Base-by-base conservation (phyloP, 2,797 vertebrate genomes). In the Sphenopsis melanotis region DNA sequence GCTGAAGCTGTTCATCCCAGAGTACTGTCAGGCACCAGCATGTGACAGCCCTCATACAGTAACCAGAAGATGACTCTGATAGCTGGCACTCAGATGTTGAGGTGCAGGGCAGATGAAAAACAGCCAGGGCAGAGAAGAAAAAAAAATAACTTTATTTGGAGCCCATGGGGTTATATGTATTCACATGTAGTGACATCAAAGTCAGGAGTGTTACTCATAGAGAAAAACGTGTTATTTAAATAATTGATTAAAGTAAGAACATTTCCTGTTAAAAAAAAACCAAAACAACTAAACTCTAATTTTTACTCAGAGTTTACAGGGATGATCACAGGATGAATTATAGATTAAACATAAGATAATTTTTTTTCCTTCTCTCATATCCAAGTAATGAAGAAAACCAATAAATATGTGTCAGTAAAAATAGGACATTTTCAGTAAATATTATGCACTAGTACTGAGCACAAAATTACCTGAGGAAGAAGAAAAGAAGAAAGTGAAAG, bases 401-500 rank as follows among this genome's bases (percentile, higher is more conserved):
- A 30, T 41, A 80, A 61, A 32, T 57, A 57, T 16, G 3, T 49
- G 27, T 37, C 49, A 74, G 26, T 64, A 83, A 7, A 3, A 15
- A 72, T 37, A 46, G 6, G 10, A 47, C 8, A 26, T 65, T 24
- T 88, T 83, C 69, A 63, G 39, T 64, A 93, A 76, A 61, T 52
- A 68, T 36, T 19, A 59, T 61, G 19, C 22, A 34, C 14, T 72
- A 44, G 3, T 32, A 27, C 15, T 64, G 46, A 83, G 32, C 34
- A 71, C 24, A 83, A 75, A 46, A 78, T 42, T 64, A 69, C 15
- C 27, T 30, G 12, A 75, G 26, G 46, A 94, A 83, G 36, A 91
- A 70, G 80, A 91, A 88, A 91, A 94, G 24, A 91, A 69, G 70
- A 87, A 88, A 91, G 95, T 52, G 4, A 55, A 80, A 63, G 19